A percentile compares a stretch with the other conserved stretches of the same genome.
Conservation (phyloP, 2,797 vertebrate genomes). For the Cercopithecus diana region DNA sequence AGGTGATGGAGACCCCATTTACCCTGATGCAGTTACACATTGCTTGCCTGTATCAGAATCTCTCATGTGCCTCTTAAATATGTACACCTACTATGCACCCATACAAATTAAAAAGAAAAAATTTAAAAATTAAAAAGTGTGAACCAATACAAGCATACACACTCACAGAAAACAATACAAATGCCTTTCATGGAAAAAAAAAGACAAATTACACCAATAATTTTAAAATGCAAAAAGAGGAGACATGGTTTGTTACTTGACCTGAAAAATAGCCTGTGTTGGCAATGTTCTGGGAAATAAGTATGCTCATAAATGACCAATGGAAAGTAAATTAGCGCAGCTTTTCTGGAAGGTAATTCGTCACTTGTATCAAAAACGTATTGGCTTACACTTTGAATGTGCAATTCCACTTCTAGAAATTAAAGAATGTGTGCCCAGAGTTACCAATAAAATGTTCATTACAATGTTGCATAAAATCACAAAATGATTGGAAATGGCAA, state of each 20-base stretch:
- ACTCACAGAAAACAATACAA: background rate
- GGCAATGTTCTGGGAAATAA: background rate
- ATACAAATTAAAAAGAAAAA: background rate
- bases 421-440: background rate
- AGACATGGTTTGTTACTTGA: background rate
- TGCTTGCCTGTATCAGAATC: background rate
- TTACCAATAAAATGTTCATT: background rate
- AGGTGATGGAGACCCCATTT: background rate
- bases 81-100: background rate
- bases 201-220: background rate
- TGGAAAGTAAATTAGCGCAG: accelerated
- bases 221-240: background rate
- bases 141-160: background rate
- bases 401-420: background rate
- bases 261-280: background rate
- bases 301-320: accelerated
- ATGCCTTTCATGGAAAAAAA: background rate
- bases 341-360: background rate
- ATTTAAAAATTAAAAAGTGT: background rate
- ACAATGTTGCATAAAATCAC: background rate
- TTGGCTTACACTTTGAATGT: accelerated
- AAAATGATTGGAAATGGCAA: background rate
- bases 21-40: background rate
- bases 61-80: background rate
- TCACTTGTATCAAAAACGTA: background rate